phyloP scores from a whole-genome alignment of 1,140 invertebrate species.

The Leptinotarsa undecemlineata region DNA sequence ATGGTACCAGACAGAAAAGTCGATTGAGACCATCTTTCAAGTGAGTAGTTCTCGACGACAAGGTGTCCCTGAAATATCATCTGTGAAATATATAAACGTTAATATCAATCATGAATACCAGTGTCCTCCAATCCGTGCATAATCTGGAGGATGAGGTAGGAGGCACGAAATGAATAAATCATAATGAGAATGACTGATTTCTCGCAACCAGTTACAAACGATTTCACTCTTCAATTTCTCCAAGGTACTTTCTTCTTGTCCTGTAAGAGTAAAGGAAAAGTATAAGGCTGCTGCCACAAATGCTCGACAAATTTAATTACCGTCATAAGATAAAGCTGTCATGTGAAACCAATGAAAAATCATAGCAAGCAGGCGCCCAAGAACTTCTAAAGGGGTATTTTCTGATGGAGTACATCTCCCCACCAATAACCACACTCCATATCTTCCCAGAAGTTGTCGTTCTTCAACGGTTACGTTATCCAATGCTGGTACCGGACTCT shows the following conservation, averaged over 20 bases:
- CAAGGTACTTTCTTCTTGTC: constrained; percentile 81
- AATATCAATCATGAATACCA: constrained; percentile 66
- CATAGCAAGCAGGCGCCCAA: constrained; percentile 91
- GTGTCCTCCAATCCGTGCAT: constrained; percentile 89
- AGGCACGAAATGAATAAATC: constrained; percentile 85
- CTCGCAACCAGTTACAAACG: constrained; percentile 89
- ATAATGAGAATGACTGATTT: constrained; percentile 83
- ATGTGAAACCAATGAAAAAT: constrained; percentile 99
- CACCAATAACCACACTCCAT: constrained; percentile 96
- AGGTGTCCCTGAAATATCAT: constrained; percentile 70
- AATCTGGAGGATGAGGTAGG: constrained; percentile 84
- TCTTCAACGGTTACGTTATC: constrained; percentile 76
- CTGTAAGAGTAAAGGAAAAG: constrained; percentile 55
- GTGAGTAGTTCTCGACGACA: constrained; percentile 88
- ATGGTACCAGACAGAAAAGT: constrained; percentile 94
- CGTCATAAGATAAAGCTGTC: constrained; percentile 93
- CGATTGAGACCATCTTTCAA: constrained; percentile 91
- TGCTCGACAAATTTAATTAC: constrained; percentile 56
- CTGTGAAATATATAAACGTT: neutral
- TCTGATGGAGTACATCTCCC: constrained; percentile 88
- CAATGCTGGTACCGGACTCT: constrained; percentile 49
- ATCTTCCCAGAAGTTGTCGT: constrained; percentile 87
- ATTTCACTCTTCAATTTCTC: constrained; percentile 93
- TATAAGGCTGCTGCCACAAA: neutral
- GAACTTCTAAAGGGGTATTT: constrained; percentile 82